Percentiles rank a stretch among this genome's conserved stretches.
phyloP scores from a whole-genome alignment of 2,888 invertebrate genomes.

The Apodemia duryi region DNA sequence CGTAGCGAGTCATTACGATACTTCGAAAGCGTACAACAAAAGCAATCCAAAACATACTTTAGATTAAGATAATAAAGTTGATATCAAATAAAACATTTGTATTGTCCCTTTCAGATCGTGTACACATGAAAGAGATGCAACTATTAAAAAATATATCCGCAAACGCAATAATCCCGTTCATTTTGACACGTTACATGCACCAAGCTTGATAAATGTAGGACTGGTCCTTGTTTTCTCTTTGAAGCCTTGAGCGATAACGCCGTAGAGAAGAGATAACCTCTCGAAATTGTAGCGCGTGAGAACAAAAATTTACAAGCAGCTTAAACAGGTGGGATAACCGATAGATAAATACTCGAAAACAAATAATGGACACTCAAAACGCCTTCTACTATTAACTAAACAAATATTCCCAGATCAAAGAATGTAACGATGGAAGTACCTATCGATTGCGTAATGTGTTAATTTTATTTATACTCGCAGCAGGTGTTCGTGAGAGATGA shows the following conservation, averaged over 20 bases:
- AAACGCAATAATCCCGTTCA: conserved; percentile 59
- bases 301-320: conserved; percentile 49
- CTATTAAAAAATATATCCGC: conserved; percentile 60
- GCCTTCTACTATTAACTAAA: conserved; percentile 54
- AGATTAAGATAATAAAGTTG: conserved; percentile 51
- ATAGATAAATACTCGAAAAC: conserved; percentile 37
- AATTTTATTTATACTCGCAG: conserved; percentile 53
- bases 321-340: conserved; percentile 40
- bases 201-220: conserved; percentile 69
- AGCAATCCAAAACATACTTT: conserved; percentile 56
- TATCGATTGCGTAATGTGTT: conserved; percentile 33
- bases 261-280: conserved; percentile 39
- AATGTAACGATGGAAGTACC: conserved; percentile 33
- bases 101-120: conserved; percentile 44
- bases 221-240: conserved; percentile 46
- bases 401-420: conserved; percentile 43
- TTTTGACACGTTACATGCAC: conserved; percentile 67
- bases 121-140: conserved; percentile 46
- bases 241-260: conserved; percentile 48
- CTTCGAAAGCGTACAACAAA: conserved; percentile 45
- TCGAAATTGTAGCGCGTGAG: conserved; percentile 44
- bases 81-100: conserved; percentile 43
- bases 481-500: conserved; percentile 70
- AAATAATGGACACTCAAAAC: conserved; percentile 53
- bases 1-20: conserved; percentile 74